Evolutionary conservation across 2,888 invertebrate genomes (phyloP).

Genomic region (Cryptocephalus moraei): DNA sequence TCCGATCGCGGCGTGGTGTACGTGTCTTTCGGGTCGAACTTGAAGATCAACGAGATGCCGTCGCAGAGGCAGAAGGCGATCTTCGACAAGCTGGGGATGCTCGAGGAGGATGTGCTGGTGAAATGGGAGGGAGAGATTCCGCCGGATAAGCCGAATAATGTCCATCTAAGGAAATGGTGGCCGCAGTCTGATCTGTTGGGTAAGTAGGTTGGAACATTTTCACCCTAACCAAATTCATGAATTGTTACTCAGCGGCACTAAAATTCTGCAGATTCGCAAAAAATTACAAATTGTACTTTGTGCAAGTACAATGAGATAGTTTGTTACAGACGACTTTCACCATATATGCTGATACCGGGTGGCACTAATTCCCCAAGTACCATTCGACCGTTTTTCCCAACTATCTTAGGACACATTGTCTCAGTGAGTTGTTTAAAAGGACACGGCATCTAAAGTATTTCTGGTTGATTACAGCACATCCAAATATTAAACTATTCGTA

Average conservation of each 20-base stretch:
- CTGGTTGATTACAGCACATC: slow-evolving; percentile 36
- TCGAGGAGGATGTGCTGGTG: slow-evolving; percentile 57
- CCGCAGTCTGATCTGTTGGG: slow-evolving; percentile 36
- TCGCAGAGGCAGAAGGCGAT: slow-evolving; percentile 42
- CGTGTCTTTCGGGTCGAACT: slow-evolving; percentile 51
- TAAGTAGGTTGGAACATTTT: slow-evolving; percentile 26
- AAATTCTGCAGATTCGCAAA: no score
- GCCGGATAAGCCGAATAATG: slow-evolving; percentile 30
- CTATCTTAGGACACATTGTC: no score
- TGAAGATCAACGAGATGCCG: slow-evolving; percentile 45
- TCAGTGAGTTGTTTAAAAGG: no score
- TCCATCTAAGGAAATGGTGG: slow-evolving; percentile 31
- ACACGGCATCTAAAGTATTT: no score
- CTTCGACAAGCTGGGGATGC: slow-evolving; percentile 44
- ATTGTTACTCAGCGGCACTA: no score
- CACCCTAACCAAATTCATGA: no score
- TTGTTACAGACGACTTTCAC: no score
- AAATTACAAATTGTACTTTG: no score
- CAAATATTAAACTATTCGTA: slow-evolving; percentile 45
- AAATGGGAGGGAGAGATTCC: slow-evolving; percentile 45
- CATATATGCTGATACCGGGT: no score
- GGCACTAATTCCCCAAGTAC: no score
- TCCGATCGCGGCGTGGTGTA: slow-evolving; percentile 46
- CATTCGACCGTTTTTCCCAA: no score
- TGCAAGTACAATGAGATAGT: no score